Evolutionary conservation across 2,797 vertebrate genomes (phyloP), one percentile per base, ranked within the genome.

Genomic region (Silurus aristotelis): DNA sequence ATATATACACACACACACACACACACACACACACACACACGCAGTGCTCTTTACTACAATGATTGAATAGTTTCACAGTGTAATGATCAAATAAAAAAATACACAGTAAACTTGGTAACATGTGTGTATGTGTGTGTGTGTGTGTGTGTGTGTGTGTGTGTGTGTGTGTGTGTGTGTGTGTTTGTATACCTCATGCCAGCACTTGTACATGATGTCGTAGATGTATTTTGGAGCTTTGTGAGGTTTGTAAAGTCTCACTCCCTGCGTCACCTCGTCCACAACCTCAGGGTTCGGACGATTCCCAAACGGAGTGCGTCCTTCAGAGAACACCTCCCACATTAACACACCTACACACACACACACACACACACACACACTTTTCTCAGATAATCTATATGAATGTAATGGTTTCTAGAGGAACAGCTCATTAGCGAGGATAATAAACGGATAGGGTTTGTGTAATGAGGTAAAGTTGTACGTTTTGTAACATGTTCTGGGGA

Each of bases 241-340:
- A 0, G 97, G 97, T 31, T 94, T 93, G 89, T 96, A 97, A 27
- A 98, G 94, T 6, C 96, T 90, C 38, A 94, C 91, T n/a, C 97
- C 97, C 55, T 91, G 92, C 76, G 96, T 97, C 92, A 98, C 95
- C 77, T 96, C 94, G 6, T 64, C 91, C 1, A 97, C 95, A 2
- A 98, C 96, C 58, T 97, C 95, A 70, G 88, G 9, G 90, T 97
- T 97, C 60, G 95, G 91, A 56, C 90, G 93, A 60, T 92, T 95
- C 85, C 96, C 96, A 89, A 97, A 97, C 1, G 97, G 96, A 84
- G 93, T 95, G 89, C 93, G 94, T 72, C 97, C 97, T 89, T 95
- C 95, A 0, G 96, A 95, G 92, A 94, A 97, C 83, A 97, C 92
- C 92, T 98, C 97, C 97, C 97, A 97, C 96, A 98, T 96, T 88